A percentile compares a stretch with the other conserved stretches of the same genome.
Conservation (phyloP, 2,113 vertebrate genomes). For the Pseudorasbora parva region DNA sequence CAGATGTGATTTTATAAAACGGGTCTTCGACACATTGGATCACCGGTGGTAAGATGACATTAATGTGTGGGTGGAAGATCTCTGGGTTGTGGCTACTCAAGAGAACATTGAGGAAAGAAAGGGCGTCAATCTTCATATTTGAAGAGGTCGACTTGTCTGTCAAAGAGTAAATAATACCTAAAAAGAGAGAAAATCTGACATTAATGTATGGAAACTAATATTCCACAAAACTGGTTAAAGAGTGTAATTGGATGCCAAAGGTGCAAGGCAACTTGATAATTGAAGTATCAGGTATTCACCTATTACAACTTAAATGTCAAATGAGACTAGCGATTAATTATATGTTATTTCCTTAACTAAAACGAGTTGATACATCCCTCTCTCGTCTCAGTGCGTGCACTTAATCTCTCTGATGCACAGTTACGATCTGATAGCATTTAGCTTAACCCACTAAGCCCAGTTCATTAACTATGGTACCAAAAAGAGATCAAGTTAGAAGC, state of each 20-base stretch:
- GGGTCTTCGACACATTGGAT: slow-evolving; percentile 84
- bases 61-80: slow-evolving; percentile 87
- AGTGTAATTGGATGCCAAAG: neutral
- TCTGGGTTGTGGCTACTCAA: slow-evolving; percentile 84
- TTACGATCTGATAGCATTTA: no score
- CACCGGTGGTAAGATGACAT: slow-evolving; percentile 81
- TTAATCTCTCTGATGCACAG: no score
- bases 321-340: neutral
- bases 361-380: no score
- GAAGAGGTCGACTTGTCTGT: slow-evolving; percentile 88
- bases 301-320: neutral
- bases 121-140: slow-evolving; percentile 89
- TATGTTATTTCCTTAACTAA: no score
- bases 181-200: slow-evolving; percentile 4
- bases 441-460: no score
- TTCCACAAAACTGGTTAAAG: neutral
- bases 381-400: no score
- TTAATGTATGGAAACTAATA: neutral
- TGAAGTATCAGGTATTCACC: neutral
- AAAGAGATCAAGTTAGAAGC: no score
- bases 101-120: slow-evolving; percentile 86
- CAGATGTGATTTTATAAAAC: slow-evolving; percentile 91
- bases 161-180: slow-evolving; percentile 89
- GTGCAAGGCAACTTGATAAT: neutral
- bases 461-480: no score